Base-by-base conservation (phyloP, 2,888 invertebrate genomes). In the Megaustenia siamemsis region DNA sequence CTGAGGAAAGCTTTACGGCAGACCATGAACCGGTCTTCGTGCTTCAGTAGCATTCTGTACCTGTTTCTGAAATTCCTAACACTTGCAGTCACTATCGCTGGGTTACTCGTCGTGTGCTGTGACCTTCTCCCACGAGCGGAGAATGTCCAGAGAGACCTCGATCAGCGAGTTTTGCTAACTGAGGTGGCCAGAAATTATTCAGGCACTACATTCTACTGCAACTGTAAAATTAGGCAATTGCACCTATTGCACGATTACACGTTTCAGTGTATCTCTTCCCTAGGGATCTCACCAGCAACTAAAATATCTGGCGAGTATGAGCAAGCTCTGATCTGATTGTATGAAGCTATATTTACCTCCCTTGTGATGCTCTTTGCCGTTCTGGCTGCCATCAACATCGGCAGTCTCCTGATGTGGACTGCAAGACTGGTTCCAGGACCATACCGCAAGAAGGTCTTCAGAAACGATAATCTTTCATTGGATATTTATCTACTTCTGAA, bases 401-500 rank as follows among this genome's bases (percentile, higher is more conserved):
- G 28, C 63, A 79, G 66, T 43, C 45, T 79, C 28, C n/a, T 79
- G 63, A 28, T n/a, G 3, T 79, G 78, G 78, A 12, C 28, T n/a
- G 10, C 45, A 28, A 63, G 40, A 66, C 66, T 79, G 66, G 78
- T 66, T 6, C 45, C 43, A 3, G 35, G 63, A 24, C 78, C 78
- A 60, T 79, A 24, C 28, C 60, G 43, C 6, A 43, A 15, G 1
- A 18, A 15, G 15, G 66, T 40, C 45, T 38, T 35, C 43, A 45
- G 66, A 12, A 45, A 6, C 43, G 40, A 0, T 32, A 43, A 66
- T n/a, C n/a, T 79, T 10, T 45, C 78, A 28, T 28, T 79, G 32
- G 78, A 79, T 40, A 66, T 28, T 12, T 63, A 45, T n/a, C 66
- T 79, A 21, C 63, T 79, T 32, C 28, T 79, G 24, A 28, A 43